Base-by-base conservation (phyloP, 2,113 vertebrate genomes). In the Accipiter cooperii region DNA sequence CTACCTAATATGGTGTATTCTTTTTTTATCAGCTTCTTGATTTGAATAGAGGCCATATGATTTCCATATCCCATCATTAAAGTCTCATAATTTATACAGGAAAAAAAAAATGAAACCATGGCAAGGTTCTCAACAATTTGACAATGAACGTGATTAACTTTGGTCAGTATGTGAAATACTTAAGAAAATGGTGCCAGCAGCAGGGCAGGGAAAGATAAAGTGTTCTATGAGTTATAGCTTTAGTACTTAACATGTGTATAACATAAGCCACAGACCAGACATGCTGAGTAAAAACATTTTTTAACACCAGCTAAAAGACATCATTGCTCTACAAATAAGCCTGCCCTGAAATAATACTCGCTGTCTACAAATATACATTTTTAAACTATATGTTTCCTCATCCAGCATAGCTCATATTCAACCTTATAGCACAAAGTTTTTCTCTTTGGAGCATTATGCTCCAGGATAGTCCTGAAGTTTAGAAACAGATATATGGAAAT, bases 61-160 rank as follows among this genome's bases (percentile, higher is more conserved):
- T 93, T 96, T 89, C 66, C 40, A 64, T 83, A 89, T 46, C 57
- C 95, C 60, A 81, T 91, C 46, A 84, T 57, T 66, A 78, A 93
- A 94, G 11, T 69, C 42, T 87, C 57, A 60, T 88, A 79, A 95
- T 93, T 95, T 92, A 69, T 93, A 79, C 20, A 92, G 15, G 51
- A 10, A 8, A 36, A 38, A 38, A 82, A 49, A 65, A 77, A 58
- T 31, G n/a, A 91, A 96, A 89, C 42, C 8, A 36, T 84, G 66
- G 33, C 34, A 81, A 87, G 14, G 13, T 94, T 87, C 60, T 92
- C 74, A 84, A 84, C 44, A 85, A 70, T 93, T 74, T 94, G 78
- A 85, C 71, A 85, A 86, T 75, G 70, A 94, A 65, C 5, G 2
- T 83, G 60, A 97, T 93, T 96, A 96, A 95, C 60, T 87, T 85